These are phyloP conservation scores for Ichneumoninae sp. DNA, from an alignment of 2,888 invertebrate genomes.

Conservation along the genomic window DNA sequence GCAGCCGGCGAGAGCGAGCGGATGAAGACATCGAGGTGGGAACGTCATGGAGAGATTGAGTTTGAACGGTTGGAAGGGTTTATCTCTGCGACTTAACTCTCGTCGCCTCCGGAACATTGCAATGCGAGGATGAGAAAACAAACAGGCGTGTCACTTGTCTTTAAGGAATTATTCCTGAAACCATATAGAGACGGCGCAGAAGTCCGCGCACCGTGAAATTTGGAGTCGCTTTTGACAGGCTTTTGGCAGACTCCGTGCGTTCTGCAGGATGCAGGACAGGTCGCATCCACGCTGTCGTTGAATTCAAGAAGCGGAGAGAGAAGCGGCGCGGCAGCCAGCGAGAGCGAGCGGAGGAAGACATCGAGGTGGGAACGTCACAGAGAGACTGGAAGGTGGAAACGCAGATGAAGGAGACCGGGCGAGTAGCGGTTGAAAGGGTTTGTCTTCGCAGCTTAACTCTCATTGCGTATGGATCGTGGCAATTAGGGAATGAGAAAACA, in stretches of 20 bases:
- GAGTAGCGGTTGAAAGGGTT: background rate
- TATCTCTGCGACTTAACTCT: constrained; percentile 22
- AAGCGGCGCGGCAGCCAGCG: background rate
- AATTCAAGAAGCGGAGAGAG: constrained; percentile 45
- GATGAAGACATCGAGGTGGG: background rate
- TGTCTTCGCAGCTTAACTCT: constrained; percentile 30
- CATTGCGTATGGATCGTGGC: background rate
- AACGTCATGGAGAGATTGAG: background rate
- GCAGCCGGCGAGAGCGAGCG: constrained; percentile 12
- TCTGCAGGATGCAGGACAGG: constrained; percentile 45
- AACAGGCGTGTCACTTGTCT: no score
- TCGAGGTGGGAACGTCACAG: background rate
- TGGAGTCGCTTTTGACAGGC: constrained; percentile 60
- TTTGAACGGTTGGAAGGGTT: background rate
- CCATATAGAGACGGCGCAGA: no score
- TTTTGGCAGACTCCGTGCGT: constrained; percentile 40
- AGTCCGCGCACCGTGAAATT: constrained; percentile 57
- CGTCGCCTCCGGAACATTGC: background rate
- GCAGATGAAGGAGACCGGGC: constrained; percentile 3
- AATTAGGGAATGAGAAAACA: no score
- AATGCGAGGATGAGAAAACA: no score
- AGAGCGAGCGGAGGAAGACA: constrained; percentile 13
- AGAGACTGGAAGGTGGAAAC: background rate
- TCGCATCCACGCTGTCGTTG: constrained; percentile 49
- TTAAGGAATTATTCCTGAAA: no score